A percentile compares a stretch with the other conserved stretches of the same genome.
These are phyloP conservation scores for Sebastolobus altivelis DNA, from an alignment of 2,797 vertebrate genomes.

Conservation along the genomic window DNA sequence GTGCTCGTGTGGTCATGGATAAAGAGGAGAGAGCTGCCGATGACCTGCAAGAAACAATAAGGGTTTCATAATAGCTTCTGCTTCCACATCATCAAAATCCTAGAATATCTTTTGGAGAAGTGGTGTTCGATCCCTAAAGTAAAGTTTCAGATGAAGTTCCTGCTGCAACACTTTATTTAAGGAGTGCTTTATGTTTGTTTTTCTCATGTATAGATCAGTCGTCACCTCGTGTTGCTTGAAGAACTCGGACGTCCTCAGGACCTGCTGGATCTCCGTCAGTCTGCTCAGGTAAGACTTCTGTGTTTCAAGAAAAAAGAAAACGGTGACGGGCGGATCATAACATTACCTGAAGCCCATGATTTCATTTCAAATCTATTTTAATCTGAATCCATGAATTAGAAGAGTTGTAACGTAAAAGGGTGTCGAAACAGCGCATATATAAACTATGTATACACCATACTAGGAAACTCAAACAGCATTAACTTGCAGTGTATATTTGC, in stretches of 20 bases:
- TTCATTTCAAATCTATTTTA: background rate
- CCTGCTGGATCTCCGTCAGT: slow-evolving; percentile 90
- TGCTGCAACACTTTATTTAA: background rate
- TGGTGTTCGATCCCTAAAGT: background rate
- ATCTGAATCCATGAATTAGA: background rate
- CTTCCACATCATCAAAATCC: background rate
- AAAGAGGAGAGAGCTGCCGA: slow-evolving; percentile 99
- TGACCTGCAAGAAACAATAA: slow-evolving; percentile 85
- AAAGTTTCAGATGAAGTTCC: background rate
- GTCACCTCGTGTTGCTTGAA: slow-evolving; percentile 95
- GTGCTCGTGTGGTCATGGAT: slow-evolving; percentile 93
- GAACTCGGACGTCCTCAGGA: slow-evolving; percentile 92
- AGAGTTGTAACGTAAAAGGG: background rate
- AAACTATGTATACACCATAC: background rate
- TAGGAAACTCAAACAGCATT: slow-evolving; percentile 45
- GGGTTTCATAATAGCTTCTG: background rate
- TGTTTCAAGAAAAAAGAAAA: slow-evolving; percentile 28
- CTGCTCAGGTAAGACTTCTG: slow-evolving; percentile 93
- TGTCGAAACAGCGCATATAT: background rate
- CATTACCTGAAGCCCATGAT: background rate
- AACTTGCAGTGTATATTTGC: slow-evolving; percentile 43
- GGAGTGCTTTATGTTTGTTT: background rate
- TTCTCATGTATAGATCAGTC: background rate
- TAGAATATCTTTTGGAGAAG: background rate
- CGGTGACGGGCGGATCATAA: background rate